Evolutionary conservation across 2,113 vertebrate genomes (phyloP), one percentile per base, ranked within the genome.

Genomic region (Myiozetetes cayanensis): DNA sequence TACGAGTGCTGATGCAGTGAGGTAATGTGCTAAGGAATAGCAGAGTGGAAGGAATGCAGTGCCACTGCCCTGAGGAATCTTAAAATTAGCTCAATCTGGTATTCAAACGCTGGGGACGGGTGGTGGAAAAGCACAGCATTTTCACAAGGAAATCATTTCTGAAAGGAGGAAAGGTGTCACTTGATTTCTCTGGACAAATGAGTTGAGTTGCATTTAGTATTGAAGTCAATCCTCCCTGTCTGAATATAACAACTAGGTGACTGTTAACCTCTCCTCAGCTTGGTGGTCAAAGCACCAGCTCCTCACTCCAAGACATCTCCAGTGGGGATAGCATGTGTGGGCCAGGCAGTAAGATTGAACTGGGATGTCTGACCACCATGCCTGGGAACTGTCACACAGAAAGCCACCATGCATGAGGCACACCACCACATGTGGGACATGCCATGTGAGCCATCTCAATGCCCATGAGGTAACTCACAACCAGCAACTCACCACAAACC

Each of bases 21-120:
- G 98, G 98, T 98, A 97, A 98, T 97, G 97, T 37, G 56, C 97
- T 95, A 97, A 97, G 98, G 97, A 98, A 98, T 97, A 98, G 97
- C 85, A 35, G 96, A 95, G 94, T 87, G 88, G 87, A 96, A 97
- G 92, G 97, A 96, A 97, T 96, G 93, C 94, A 97, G 97, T 91
- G 93, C 97, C 67, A 72, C 71, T 96, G 95, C 89, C 95, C 94
- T n/a, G 77, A 96, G 85, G 96, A 97, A 97, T 96, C 96, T 98
- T 97, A 98, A 98, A 98, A 98, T 98, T 97, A 96, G 93, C 94
- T 95, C 81, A 50, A 81, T 68, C 86, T 87, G 61, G 79, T 74
- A 94, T 95, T 87, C 72, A 90, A 75, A 85, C 1, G 1, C n/a
- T 35, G 52, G 21, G 71, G 33, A 18, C 10, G 1, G 4, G 24